Evolutionary conservation across 2,888 invertebrate genomes (phyloP).

Genomic region (Acanthosepion pharaonis): DNA sequence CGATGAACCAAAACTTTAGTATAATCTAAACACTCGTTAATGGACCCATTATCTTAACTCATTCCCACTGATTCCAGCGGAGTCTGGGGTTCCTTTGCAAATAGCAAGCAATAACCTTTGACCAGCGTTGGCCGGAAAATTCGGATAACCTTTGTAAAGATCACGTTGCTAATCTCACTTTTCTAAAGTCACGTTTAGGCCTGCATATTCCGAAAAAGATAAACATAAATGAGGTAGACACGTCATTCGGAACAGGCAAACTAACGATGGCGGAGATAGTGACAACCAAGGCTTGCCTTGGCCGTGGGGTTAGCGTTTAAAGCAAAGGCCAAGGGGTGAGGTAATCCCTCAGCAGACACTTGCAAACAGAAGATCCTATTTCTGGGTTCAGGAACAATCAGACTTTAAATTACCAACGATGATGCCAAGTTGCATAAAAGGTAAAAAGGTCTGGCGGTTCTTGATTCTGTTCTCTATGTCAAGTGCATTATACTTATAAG

Average conservation of each 20-base stretch:
- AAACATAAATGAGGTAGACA: conserved; percentile 1
- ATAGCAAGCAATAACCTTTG: neutral
- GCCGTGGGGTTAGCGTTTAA: neutral
- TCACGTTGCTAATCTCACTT: conserved; percentile 15
- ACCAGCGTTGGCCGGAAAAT: conserved; percentile 33
- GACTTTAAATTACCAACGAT: neutral
- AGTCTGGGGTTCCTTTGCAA: neutral
- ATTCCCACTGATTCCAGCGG: neutral
- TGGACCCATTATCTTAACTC: neutral
- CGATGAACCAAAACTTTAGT: neutral
- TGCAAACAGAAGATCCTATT: conserved; percentile 33
- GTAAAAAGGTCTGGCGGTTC: no score
- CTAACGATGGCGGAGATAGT: neutral
- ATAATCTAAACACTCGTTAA: neutral
- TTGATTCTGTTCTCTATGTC: no score
- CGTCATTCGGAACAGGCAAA: neutral
- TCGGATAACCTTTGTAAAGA: conserved; percentile 33
- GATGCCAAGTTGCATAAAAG: neutral
- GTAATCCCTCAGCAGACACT: neutral
- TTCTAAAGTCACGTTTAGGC: conserved; percentile 9
- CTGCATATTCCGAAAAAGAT: conserved; percentile 6
- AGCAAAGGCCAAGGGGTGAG: neutral
- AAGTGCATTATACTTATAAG: no score
- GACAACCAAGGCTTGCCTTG: neutral
- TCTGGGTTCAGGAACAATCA: neutral